Conservation (phyloP, 2,113 vertebrate genomes). For the Solea solea region DNA sequence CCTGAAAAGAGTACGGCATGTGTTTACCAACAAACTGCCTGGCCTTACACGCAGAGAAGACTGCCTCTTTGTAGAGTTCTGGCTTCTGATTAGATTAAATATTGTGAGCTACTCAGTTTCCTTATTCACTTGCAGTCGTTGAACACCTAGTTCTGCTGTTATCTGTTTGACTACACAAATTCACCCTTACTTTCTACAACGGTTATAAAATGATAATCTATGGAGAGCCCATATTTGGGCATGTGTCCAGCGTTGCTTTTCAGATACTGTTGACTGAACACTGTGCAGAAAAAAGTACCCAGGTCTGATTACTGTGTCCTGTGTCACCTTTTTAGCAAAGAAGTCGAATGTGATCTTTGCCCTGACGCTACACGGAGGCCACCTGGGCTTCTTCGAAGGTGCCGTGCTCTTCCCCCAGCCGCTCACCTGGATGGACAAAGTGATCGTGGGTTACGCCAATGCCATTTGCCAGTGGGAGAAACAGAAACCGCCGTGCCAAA, state of each 20-base stretch:
- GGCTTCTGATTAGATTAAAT: no score
- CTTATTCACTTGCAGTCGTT: no score
- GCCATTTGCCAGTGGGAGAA: constrained; percentile 97
- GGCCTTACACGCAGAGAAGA: no score
- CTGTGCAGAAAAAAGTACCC: constrained; percentile 1
- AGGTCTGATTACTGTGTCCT: constrained; percentile 3
- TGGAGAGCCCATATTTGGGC: constrained; percentile 7
- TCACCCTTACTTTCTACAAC: constrained; percentile 10
- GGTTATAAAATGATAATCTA: not conserved
- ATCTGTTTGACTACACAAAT: constrained; percentile 40
- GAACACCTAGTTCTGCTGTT: constrained; percentile 15
- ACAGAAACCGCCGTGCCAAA: constrained; percentile 91
- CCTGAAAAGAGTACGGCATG: no score
- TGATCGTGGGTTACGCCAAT: constrained; percentile 93
- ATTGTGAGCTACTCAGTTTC: no score
- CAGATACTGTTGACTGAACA: not conserved
- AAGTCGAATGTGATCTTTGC: constrained; percentile 94
- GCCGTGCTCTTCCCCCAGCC: constrained; percentile 96
- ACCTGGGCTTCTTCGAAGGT: constrained; percentile 98
- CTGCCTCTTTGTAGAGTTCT: no score
- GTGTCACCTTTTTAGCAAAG: constrained; percentile 83
- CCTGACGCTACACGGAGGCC: constrained; percentile 94
- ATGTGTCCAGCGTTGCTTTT: constrained; percentile 1
- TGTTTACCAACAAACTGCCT: no score
- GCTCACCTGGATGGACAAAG: constrained; percentile 99